Evolutionary conservation across 1,140 invertebrate genomes (phyloP).

Genomic region (Battus philenor): DNA sequence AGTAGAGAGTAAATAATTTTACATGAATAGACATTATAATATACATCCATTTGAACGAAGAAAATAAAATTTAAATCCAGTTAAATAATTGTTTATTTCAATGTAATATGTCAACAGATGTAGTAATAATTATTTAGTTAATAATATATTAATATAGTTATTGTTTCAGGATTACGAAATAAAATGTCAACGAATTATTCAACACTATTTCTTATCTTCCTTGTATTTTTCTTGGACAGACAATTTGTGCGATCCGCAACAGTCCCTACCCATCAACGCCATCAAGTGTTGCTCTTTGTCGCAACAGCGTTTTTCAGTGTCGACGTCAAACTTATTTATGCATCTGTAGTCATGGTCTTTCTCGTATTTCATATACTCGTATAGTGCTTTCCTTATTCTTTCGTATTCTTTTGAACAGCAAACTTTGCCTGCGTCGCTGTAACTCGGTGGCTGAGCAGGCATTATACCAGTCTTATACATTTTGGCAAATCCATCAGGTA

Average conservation of each 20-base stretch:
- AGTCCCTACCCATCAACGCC: conserved; percentile 46
- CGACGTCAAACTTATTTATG: conserved; percentile 57
- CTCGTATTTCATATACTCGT: conserved; percentile 55
- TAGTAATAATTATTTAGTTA: too few species aligned
- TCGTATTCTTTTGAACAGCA: conserved; percentile 67
- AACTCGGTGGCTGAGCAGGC: conserved; percentile 48
- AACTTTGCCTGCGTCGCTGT: conserved; percentile 59
- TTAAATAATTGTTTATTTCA: too few species aligned
- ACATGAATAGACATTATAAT: too few species aligned
- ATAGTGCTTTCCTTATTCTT: conserved; percentile 62
- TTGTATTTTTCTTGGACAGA: conserved; percentile 56
- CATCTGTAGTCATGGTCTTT: conserved; percentile 58
- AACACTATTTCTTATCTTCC: conserved; percentile 30
- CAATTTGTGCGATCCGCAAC: conserved; percentile 58
- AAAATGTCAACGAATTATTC: conserved; percentile 48
- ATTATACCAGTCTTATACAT: conserved; percentile 61
- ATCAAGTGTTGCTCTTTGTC: conserved; percentile 54
- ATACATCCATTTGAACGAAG: too few species aligned
- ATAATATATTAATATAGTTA: too few species aligned
- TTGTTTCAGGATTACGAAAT: conserved; percentile 63
- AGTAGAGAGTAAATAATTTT: too few species aligned
- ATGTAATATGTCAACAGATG: too few species aligned
- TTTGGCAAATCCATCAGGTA: conserved; percentile 63
- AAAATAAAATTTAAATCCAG: too few species aligned
- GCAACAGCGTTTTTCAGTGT: conserved; percentile 61